Percentiles rank a stretch among this genome's conserved stretches.
Evolutionary conservation across 2,797 vertebrate genomes (phyloP).

Genomic region (Chelmon rostratus): DNA sequence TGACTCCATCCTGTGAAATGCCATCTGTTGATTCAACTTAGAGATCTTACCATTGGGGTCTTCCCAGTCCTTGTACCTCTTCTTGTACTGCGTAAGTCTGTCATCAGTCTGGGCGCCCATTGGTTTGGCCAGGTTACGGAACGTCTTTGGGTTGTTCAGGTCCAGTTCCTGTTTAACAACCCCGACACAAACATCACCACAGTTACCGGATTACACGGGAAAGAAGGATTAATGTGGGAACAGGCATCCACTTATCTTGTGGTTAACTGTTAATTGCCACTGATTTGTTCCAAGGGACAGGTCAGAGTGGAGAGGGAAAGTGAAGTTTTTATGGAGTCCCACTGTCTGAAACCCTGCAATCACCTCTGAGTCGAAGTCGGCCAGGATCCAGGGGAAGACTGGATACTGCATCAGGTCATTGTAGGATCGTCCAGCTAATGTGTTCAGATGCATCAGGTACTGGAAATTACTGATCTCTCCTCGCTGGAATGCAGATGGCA

Average conservation of each 20-base stretch:
- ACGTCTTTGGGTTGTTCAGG: slow-evolving; percentile 95
- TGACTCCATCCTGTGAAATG: neutral
- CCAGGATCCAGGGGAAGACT: slow-evolving; percentile 98
- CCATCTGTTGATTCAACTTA: neutral
- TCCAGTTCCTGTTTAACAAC: slow-evolving; percentile 90
- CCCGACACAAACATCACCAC: neutral
- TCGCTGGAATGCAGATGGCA: slow-evolving; percentile 82
- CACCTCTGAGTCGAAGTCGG: slow-evolving; percentile 96
- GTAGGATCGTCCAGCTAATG: slow-evolving; percentile 96
- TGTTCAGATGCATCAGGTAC: slow-evolving; percentile 99
- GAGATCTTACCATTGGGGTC: slow-evolving; percentile 92
- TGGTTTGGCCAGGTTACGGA: slow-evolving; percentile 96
- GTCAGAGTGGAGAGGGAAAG: no score
- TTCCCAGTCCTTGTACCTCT: slow-evolving; percentile 98
- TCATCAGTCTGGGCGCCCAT: slow-evolving; percentile 99
- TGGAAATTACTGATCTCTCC: slow-evolving; percentile 99
- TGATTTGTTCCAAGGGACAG: no score
- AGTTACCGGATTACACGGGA: neutral
- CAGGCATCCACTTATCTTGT: neutral
- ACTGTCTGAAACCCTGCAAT: slow-evolving; percentile 10
- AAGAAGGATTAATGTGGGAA: neutral
- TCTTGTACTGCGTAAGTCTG: slow-evolving; percentile 96
- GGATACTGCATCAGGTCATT: slow-evolving; percentile 99
- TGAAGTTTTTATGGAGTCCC: no score
- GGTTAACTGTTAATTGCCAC: neutral